These are phyloP conservation scores for Drosophila lowei DNA, from an alignment of 1,140 invertebrate species.

Conservation along the genomic window DNA sequence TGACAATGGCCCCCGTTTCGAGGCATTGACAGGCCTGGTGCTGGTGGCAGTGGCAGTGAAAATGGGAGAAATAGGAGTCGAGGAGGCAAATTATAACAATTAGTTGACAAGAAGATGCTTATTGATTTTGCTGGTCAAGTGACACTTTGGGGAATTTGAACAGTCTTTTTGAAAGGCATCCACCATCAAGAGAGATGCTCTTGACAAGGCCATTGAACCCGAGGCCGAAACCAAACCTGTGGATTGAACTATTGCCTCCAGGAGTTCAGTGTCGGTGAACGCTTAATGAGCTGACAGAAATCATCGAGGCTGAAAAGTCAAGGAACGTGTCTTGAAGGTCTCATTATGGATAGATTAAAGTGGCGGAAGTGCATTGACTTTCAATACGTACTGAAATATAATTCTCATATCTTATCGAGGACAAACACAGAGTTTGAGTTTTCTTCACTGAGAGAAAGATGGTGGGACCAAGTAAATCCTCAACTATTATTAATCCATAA, in stretches of 20 bases:
- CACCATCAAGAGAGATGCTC: slow-evolving; percentile 3
- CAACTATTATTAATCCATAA: background rate
- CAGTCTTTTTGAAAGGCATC: slow-evolving; percentile 7
- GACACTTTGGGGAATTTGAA: slow-evolving; percentile 66
- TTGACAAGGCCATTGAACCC: slow-evolving; percentile 42
- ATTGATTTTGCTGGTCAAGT: slow-evolving; percentile 70
- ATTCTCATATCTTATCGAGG: slow-evolving; percentile 44
- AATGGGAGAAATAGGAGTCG: slow-evolving; percentile 8
- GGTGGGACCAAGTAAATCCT: background rate
- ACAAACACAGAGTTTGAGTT: background rate
- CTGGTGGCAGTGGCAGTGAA: slow-evolving; percentile 2
- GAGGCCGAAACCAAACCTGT: background rate
- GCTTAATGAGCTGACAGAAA: slow-evolving; percentile 51
- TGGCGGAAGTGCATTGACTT: slow-evolving; percentile 68
- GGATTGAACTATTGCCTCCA: slow-evolving; percentile 23
- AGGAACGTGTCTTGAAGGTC: slow-evolving; percentile 35
- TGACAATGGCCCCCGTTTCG: slow-evolving; percentile 20
- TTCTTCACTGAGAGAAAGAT: slow-evolving; percentile 29
- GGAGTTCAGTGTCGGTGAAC: slow-evolving; percentile 24
- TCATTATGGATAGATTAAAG: slow-evolving; percentile 46
- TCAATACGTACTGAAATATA: slow-evolving; percentile 33
- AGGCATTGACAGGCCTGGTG: slow-evolving; percentile 16
- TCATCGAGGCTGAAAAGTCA: slow-evolving; percentile 61
- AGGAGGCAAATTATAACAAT: slow-evolving; percentile 69
- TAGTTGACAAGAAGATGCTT: slow-evolving; percentile 55